Conservation (phyloP, 1,140 invertebrate species). For the Laodelphax striatellus region DNA sequence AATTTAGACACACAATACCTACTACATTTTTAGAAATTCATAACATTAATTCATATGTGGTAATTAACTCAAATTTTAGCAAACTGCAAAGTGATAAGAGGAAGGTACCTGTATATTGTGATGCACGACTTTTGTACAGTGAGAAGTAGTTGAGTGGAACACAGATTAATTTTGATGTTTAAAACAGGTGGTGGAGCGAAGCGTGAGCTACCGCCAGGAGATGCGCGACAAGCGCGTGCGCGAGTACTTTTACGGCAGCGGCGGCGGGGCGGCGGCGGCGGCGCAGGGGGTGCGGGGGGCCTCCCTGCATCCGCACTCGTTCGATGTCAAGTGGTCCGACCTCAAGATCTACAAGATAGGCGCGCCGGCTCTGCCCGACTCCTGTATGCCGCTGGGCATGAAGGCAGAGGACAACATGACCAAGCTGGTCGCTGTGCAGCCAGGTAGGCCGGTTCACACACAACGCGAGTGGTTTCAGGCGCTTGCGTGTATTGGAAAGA, state of each 20-base stretch:
- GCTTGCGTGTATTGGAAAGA: neutral
- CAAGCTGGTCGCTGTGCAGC: constrained; percentile 73
- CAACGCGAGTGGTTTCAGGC: too few relatives aligned
- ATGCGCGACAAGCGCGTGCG: constrained; percentile 66
- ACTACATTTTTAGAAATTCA: too few relatives aligned
- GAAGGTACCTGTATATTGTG: too few relatives aligned
- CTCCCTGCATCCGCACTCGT: constrained; percentile 82
- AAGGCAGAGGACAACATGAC: constrained; percentile 85
- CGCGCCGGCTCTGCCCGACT: constrained; percentile 81
- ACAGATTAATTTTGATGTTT: too few relatives aligned
- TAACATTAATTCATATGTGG: too few relatives aligned
- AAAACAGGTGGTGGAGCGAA: constrained; percentile 77
- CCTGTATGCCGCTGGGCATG: constrained; percentile 92
- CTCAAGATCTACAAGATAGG: constrained; percentile 91
- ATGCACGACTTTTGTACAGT: too few relatives aligned
- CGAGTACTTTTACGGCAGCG: constrained; percentile 91
- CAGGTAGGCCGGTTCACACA: constrained; percentile 31
- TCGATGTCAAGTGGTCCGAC: constrained; percentile 79
- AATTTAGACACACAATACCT: too few relatives aligned
- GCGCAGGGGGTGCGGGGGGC: too few relatives aligned
- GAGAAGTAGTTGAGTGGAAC: too few relatives aligned
- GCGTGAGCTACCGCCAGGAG: constrained; percentile 55
- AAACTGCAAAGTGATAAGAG: too few relatives aligned
- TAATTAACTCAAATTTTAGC: too few relatives aligned
- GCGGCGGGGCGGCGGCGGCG: constrained; percentile 35